Conservation (phyloP, 1,140 invertebrate species). For the Nixonia krombeini region DNA sequence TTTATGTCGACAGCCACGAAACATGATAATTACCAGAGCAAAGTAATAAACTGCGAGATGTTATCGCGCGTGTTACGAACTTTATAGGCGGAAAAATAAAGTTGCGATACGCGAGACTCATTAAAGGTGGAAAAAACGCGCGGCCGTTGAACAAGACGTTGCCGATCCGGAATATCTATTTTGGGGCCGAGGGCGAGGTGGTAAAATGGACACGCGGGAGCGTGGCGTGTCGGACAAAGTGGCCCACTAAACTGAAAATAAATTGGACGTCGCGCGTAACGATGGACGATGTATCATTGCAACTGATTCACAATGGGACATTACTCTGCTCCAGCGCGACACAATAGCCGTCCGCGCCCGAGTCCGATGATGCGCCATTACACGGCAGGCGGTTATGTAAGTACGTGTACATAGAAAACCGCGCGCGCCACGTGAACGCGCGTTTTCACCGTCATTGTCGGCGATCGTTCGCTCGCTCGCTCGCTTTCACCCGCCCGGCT, state of each 20-base stretch:
- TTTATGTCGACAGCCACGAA: neutral
- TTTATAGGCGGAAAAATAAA: constrained; percentile 3
- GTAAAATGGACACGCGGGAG: neutral
- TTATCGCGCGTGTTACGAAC: neutral
- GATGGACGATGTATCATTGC: constrained; percentile 51
- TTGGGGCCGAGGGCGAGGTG: neutral
- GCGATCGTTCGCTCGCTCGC: too few relatives aligned
- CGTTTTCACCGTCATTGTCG: neutral
- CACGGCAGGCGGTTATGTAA: neutral
- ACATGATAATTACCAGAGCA: constrained; percentile 2
- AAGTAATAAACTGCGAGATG: neutral
- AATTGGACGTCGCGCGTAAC: constrained; percentile 32
- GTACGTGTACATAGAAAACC: neutral
- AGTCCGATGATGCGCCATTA: constrained; percentile 11
- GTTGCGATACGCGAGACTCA: neutral
- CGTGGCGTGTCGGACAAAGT: constrained; percentile 2
- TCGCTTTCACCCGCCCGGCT: too few relatives aligned
- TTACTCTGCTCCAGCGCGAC: constrained; percentile 27
- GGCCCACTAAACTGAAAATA: constrained; percentile 30
- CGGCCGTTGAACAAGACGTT: neutral
- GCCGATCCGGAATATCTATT: neutral
- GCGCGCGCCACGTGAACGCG: neutral
- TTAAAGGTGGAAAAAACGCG: neutral
- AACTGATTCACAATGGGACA: constrained; percentile 57
- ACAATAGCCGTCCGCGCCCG: constrained; percentile 24